These are phyloP conservation scores for Tyto alba DNA, from an alignment of 2,113 vertebrate genomes.

Conservation along the genomic window DNA sequence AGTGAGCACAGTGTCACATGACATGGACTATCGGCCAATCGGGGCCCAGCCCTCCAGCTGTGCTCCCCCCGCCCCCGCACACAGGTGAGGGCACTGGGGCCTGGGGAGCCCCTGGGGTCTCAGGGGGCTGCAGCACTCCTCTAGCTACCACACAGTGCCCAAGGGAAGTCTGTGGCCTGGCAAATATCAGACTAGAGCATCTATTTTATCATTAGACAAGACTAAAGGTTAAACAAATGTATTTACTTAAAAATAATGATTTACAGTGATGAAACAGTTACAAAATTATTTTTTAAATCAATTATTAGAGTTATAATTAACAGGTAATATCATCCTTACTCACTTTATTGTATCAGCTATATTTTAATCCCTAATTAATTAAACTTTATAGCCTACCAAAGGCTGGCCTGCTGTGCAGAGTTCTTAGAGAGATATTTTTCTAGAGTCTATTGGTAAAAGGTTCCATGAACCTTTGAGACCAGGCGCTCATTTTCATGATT, in stretches of 20 bases:
- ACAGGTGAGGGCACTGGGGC: no score
- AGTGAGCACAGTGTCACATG: no score
- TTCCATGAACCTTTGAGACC: neutral
- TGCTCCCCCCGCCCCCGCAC: no score
- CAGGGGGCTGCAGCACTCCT: no score
- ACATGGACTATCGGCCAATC: no score
- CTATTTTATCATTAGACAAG: neutral
- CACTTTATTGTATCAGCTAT: neutral
- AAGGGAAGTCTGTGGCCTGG: neutral
- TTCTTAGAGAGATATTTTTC: neutral
- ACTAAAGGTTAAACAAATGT: neutral
- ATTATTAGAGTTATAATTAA: neutral
- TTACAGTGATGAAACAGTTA: neutral
- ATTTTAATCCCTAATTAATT: neutral
- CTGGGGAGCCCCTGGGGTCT: no score
- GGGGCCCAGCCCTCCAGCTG: no score
- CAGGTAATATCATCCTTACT: neutral
- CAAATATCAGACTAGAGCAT: neutral
- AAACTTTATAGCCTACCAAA: neutral
- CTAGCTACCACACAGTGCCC: no score
- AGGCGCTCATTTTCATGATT: neutral
- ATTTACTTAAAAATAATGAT: neutral
- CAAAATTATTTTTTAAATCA: neutral
- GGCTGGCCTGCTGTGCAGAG: neutral
- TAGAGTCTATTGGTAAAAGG: neutral